Conservation (phyloP, 1,140 invertebrate species). For the Neotoxoptera formosana region DNA sequence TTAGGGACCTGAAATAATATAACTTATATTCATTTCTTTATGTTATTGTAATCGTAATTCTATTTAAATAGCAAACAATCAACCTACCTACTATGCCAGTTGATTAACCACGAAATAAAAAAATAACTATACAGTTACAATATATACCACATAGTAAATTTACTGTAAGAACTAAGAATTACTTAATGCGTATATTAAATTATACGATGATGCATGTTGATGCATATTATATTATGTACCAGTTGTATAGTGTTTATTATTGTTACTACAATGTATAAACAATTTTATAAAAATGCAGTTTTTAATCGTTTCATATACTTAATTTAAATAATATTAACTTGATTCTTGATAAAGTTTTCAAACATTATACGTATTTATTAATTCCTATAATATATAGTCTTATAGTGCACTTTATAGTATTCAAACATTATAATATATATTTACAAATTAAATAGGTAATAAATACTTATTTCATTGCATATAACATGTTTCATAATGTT, state of each 20-base stretch:
- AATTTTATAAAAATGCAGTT: not conserved
- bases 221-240: not conserved
- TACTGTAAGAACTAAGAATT: not conserved
- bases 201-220: not conserved
- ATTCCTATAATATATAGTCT: not conserved
- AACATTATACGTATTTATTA: not conserved
- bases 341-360: not conserved
- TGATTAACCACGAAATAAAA: not conserved
- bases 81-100: not conserved
- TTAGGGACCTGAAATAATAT: not conserved
- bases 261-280: not conserved
- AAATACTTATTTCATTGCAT: not conserved
- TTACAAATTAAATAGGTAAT: not conserved
- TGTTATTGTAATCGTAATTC: not conserved
- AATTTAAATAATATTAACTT: not conserved
- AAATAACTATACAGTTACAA: not conserved
- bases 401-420: not conserved
- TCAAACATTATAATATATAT: not conserved
- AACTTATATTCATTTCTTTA: not conserved
- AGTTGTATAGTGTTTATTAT: not conserved
- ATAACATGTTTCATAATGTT: not conserved
- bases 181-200: conserved; percentile 6
- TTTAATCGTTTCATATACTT: not conserved
- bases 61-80: not conserved
- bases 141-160: not conserved